Percentiles rank a stretch among this genome's conserved stretches.
Conservation (phyloP, 2,888 invertebrate species). For the Aporophyla nigra region DNA sequence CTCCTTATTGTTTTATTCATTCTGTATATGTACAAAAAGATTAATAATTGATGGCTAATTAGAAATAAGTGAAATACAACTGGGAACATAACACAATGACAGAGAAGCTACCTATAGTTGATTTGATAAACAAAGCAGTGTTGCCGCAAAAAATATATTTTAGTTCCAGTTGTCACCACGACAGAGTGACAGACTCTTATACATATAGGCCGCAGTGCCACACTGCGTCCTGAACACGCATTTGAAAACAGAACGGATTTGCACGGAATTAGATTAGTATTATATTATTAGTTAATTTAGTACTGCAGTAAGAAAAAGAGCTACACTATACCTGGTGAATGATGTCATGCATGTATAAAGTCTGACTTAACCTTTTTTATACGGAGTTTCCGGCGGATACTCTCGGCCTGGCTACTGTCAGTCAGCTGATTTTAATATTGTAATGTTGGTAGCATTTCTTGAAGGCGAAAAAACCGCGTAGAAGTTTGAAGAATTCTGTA, state of each 20-base stretch:
- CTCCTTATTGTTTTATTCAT: too few species aligned
- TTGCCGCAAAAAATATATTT: too few species aligned
- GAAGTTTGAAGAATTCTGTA: slow-evolving; percentile 72
- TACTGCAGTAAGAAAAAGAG: not conserved
- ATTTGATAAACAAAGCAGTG: too few species aligned
- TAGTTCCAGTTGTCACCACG: too few species aligned
- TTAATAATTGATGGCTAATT: too few species aligned
- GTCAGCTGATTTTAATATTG: slow-evolving; percentile 86
- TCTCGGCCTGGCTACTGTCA: slow-evolving; percentile 27
- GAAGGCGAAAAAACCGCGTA: slow-evolving; percentile 77
- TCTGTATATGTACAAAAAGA: too few species aligned
- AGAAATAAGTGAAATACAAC: too few species aligned
- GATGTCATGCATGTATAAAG: not conserved
- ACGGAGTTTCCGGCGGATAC: slow-evolving; percentile 27
- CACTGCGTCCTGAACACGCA: not conserved
- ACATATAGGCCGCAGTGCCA: not conserved
- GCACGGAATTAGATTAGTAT: too few species aligned
- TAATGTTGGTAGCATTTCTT: slow-evolving; percentile 80
- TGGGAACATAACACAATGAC: too few species aligned
- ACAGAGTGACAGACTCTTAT: too few species aligned
- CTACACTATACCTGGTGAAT: not conserved
- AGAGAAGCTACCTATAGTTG: too few species aligned
- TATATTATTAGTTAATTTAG: not conserved
- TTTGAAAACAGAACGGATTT: not conserved
- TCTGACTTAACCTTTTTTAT: not conserved